These are phyloP conservation scores for Xanthorhoe designata DNA, from an alignment of 2,888 invertebrate species.

Conservation along the genomic window DNA sequence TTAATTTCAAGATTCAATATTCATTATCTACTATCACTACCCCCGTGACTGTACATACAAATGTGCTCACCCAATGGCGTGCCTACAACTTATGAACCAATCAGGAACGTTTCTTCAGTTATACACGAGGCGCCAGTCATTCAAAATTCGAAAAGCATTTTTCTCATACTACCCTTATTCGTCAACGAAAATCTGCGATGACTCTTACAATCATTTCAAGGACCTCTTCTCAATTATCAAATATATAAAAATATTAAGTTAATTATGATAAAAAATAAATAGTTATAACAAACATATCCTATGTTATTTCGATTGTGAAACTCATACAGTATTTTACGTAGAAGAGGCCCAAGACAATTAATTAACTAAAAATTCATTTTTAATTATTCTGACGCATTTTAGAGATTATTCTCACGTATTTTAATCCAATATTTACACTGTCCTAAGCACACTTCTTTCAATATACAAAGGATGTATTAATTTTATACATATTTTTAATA, in stretches of 20 bases:
- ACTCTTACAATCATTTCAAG: background rate
- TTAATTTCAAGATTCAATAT: background rate
- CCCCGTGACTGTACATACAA: conserved; percentile 14
- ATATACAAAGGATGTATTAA: background rate
- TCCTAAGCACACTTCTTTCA: background rate
- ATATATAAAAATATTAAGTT: background rate
- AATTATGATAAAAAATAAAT: background rate
- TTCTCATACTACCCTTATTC: conserved; percentile 31
- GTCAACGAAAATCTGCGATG: conserved; percentile 3
- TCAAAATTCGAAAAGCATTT: conserved; percentile 29
- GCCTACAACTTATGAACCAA: conserved; percentile 18
- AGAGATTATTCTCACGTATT: background rate
- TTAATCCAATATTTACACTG: background rate
- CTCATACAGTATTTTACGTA: background rate
- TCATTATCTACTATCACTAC: background rate
- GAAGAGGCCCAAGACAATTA: background rate
- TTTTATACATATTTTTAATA: conserved; percentile 1
- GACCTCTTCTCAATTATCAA: background rate
- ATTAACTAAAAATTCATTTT: background rate
- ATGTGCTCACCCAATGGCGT: conserved; percentile 11
- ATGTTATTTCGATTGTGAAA: background rate
- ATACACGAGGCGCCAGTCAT: conserved; percentile 4
- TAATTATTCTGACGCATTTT: background rate
- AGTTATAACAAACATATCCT: background rate
- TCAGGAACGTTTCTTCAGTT: conserved; percentile 19